Evolutionary conservation across 2,113 vertebrate species (phyloP), one percentile per base, ranked within the genome.

Genomic region (Mesitornis unicolor): DNA sequence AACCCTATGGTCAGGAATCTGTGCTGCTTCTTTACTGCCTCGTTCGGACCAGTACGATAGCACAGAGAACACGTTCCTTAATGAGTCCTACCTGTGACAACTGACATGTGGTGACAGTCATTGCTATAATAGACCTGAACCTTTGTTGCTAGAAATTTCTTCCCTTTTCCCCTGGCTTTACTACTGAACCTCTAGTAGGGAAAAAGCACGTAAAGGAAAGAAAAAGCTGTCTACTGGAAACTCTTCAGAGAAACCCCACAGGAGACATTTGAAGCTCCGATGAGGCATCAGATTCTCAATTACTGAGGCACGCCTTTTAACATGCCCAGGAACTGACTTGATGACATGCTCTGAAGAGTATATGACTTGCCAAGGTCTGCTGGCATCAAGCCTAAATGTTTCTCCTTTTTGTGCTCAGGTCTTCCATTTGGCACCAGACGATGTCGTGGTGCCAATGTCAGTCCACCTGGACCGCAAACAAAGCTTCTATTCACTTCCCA

Each of bases 231-330:
- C 88, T 82, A 20, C 40, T 38, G 65, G 57, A 87, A 89, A 91
- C 56, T 87, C 84, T 73, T 89, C 36, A 0, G 11, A 91, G 51
- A 50, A 94, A 71, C 68, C 47, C 31, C 85, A 64, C n/a, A 89
- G 84, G 93, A 94, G 74, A 92, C 20, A 88, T 89, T 83, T 65
- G 87, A 92, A 84, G 67, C 78, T 43, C 19, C 4, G 60, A 86
- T 24, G 56, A 69, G 80, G 83, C 79, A 96, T 91, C 77, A 87
- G 89, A 61, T 96, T 95, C 83, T 87, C 87, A 94, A 61, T 96
- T 96, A 87, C 53, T 10, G 28, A 77, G 45, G 60, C 81, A 92
- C 3, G 2, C 59, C 68, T 83, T 85, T 76, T 64, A 93, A 92
- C 60, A 85, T 54, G 80, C 67, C 89, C 90, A 87, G 73, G 29